Conservation (phyloP, 2,113 vertebrate genomes). For the Chascanopsetta lugubris region DNA sequence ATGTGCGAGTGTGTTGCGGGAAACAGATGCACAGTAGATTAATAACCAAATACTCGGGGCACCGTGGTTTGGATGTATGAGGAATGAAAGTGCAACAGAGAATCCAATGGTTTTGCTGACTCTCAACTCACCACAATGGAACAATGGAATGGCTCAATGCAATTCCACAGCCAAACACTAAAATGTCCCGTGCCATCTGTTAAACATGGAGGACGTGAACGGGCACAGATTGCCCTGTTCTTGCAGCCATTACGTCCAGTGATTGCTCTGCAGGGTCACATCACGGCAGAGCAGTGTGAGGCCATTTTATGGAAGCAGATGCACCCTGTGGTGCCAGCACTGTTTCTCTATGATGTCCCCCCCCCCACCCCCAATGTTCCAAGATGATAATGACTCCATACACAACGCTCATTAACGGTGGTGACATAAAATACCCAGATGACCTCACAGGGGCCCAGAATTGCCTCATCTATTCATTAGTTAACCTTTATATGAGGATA, state of each 20-base stretch:
- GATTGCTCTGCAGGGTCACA: conserved; percentile 54
- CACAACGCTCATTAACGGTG: conserved; percentile 1
- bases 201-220: conserved; percentile 37
- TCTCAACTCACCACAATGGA: background rate
- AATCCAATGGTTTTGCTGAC: background rate
- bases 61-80: background rate
- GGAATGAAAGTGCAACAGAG: background rate
- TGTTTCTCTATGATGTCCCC: conserved; percentile 20
- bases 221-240: conserved; percentile 35
- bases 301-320: conserved; percentile 44
- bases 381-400: conserved; percentile 36
- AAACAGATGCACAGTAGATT: background rate
- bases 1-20: background rate
- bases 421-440: conserved; percentile 1
- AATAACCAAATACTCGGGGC: background rate
- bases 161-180: conserved; percentile 1
- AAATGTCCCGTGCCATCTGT: conserved; percentile 44
- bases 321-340: conserved; percentile 25
- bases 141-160: conserved; percentile 10
- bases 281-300: conserved; percentile 35
- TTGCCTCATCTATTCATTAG: background rate
- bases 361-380: conserved; percentile 17
- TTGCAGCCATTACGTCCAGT: conserved; percentile 38
- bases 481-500: background rate
- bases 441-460: background rate